Evolutionary conservation across 2,797 vertebrate genomes (phyloP).

Genomic region (Hafferia zeledoni): DNA sequence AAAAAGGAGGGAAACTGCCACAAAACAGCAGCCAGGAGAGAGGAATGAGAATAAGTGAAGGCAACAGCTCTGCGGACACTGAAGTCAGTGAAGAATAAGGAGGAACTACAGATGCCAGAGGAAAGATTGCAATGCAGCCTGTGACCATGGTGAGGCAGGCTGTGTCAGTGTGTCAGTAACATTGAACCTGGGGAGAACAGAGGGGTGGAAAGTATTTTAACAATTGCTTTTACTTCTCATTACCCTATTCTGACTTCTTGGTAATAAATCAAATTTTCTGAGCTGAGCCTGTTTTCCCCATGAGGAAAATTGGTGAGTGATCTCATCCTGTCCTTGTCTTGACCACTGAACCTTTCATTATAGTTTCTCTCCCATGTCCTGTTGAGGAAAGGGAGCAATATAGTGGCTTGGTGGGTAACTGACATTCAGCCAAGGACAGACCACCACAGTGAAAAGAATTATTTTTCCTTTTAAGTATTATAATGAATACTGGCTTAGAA

Average conservation of each 20-base stretch:
- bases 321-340: not conserved
- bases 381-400: not conserved
- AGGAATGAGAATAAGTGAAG: not conserved
- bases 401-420: not conserved
- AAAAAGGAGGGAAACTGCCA: not conserved
- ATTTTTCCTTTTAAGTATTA: not conserved
- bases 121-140: not conserved
- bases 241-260: not conserved
- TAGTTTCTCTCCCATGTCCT: not conserved
- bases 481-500: not conserved
- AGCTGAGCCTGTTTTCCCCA: not conserved
- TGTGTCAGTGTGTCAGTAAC: not conserved
- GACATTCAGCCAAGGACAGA: not conserved
- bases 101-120: not conserved
- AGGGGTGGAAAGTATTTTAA: not conserved
- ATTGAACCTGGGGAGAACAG: not conserved
- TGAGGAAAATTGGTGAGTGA: not conserved
- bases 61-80: not conserved
- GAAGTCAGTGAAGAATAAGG: not conserved
- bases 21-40: not conserved
- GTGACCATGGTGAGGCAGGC: not conserved
- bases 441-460: not conserved
- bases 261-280: not conserved
- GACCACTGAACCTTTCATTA: fast-evolving
- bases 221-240: not conserved